phyloP scores from a whole-genome alignment of 1,140 invertebrate genomes.

The Aphelinus certus region DNA sequence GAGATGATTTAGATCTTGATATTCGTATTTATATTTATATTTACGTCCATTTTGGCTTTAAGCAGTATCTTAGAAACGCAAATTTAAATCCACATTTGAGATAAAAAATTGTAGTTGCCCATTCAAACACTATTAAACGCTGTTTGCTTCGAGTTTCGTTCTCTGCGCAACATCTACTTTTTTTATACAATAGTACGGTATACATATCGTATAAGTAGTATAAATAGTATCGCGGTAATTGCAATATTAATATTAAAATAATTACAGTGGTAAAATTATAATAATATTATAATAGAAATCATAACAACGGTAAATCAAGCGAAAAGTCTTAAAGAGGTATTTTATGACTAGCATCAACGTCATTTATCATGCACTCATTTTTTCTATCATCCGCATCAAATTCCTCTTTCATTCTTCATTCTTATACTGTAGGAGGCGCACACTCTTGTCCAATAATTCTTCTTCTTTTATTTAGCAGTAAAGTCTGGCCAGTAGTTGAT shows the following conservation, averaged over 20 bases:
- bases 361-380: neutral
- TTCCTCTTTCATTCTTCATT: neutral
- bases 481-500: constrained; percentile 98
- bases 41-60: neutral
- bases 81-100: neutral
- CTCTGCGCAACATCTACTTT: neutral
- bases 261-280: neutral
- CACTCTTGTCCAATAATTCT: constrained; percentile 12
- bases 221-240: no score
- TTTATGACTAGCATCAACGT: constrained; percentile 33
- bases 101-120: constrained; percentile 5
- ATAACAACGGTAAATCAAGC: constrained; percentile 5
- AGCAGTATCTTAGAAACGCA: constrained; percentile 10
- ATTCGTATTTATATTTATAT: constrained; percentile 12
- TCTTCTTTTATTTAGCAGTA: constrained; percentile 69
- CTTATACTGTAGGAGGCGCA: constrained; percentile 15
- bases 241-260: neutral
- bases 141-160: neutral
- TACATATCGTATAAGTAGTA: no score
- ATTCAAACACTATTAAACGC: constrained; percentile 1
- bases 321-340: constrained; percentile 14
- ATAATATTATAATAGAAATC: constrained; percentile 1
- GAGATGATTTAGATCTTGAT: neutral
- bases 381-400: neutral
- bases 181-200: constrained; percentile 11